Evolutionary conservation across 2,113 vertebrate species (phyloP).

Genomic region (Blennius ocellaris): DNA sequence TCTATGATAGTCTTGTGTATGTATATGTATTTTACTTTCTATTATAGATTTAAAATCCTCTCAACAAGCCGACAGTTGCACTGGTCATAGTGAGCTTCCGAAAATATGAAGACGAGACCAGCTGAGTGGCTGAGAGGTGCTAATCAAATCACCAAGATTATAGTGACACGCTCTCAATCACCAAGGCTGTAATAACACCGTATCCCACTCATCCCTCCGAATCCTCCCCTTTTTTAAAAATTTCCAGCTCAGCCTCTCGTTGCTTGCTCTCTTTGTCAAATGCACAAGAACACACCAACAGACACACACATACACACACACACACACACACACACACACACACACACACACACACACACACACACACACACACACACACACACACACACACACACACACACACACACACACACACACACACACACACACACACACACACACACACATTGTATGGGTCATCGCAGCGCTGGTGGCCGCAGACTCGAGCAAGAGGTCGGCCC

Average conservation of each 20-base stretch:
- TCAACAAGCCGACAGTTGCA: no score
- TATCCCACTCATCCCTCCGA: constrained; percentile 38
- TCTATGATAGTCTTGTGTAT: no score
- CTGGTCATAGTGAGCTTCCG: constrained; percentile 23
- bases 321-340: constrained; percentile 20
- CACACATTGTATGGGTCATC: constrained; percentile 50
- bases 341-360: constrained; percentile 20
- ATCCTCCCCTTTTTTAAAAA: constrained; percentile 7
- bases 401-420: constrained; percentile 20
- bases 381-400: constrained; percentile 19
- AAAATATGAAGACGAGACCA: constrained; percentile 40
- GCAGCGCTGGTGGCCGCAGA: constrained; percentile 44
- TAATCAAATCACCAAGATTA: constrained; percentile 68
- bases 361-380: constrained; percentile 21
- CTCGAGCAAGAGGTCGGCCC: constrained; percentile 55
- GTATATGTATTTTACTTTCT: no score
- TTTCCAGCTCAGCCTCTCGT: constrained; percentile 10
- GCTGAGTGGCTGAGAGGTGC: constrained; percentile 40
- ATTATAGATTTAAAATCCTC: no score
- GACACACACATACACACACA: constrained; percentile 1
- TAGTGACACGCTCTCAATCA: constrained; percentile 55
- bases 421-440: constrained; percentile 28
- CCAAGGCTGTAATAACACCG: constrained; percentile 50
- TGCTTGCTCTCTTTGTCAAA: constrained; percentile 35
- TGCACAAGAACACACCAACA: background rate